Base-by-base conservation (phyloP, 2,113 vertebrate species). In the Nerophis lumbriciformis region DNA sequence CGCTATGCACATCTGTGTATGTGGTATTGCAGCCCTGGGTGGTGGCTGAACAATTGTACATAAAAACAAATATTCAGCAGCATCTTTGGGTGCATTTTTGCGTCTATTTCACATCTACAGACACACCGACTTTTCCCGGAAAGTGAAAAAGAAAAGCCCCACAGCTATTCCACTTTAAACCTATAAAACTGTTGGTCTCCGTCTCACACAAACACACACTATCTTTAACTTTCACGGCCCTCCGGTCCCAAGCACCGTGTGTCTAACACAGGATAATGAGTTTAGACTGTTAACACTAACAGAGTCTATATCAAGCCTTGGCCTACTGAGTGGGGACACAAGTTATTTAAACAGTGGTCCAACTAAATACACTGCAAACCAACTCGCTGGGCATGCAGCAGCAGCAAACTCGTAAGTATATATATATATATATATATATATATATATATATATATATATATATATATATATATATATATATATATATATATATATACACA, bases 281-380 rank as follows among this genome's bases (percentile, higher is more conserved):
- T 85, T 88, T 78, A 83, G 68, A 79, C 71, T 70, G 59, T 59
- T 68, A 77, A 82, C 66, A 72, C 69, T 68, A 80, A 83, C 80
- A 78, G 53, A 72, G 77, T 70, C 85, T 77, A 76, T 71, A 80
- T 81, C 82, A 81, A 83, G 74, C 64, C 45, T 54, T 52, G 53
- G 68, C 61, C 67, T 61, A 45, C 44, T 55, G 66, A 77, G 68
- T 55, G 58, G 60, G 62, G 68, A 77, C 74, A 69, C 58, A 61
- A 69, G 49, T 63, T 54, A 69, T 65, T 70, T 73, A 62, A 72
- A 50, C 68, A 62, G n/a, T 19, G 28, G 11, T 57, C 49, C 16
- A 37, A 68, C 59, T 50, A 35, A 62, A 76, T 49, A 50, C 35
- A 53, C 51, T 36, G 51, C 75, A 76, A 64, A 71, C 62, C 55